Base-by-base conservation (phyloP, 2,888 invertebrate genomes). In the Campopleginae sp. region DNA sequence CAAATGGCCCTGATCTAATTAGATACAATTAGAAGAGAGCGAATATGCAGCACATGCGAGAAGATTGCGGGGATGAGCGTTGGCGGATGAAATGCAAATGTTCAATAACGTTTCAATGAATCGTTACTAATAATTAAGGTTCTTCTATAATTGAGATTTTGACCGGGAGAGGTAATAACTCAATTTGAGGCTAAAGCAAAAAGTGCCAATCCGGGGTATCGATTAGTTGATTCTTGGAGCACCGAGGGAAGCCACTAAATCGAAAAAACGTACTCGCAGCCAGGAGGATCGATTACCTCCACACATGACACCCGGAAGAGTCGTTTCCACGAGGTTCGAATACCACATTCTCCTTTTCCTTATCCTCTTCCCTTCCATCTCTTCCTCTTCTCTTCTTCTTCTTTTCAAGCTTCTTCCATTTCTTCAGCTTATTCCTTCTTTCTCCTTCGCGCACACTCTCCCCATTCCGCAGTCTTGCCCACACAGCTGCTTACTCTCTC, bases 261-360 rank as follows among this genome's bases (percentile, higher is more conserved):
- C 38, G 38, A 54, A 75, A 66, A 75, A 71, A 54, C 33, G 58
- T 63, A 68, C 68, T 42, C 70, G 65, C 58, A 66, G 61, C 66
- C 71, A 44, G 44, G 70, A 78, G 78, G 78, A 79, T 85, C 78
- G 81, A 85, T 85, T 74, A 81, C 74, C 78, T 70, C 68, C 68
- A 70, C 84, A 81, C 81, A 70, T 63, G 84, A 85, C 77, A 85
- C 81, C 70, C 81, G 84, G 81, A 81, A 81, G 81, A 83, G 48
- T 58, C 58, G 74, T 71, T 38, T 76, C 65, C 65, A 23, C 84
- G 71, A 80, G 71, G 51, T 78, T 78, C 81, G 78, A 81, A 81
- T 78, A 78, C 74, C 81, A 72, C 77, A 68, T 66, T 77, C 44
- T 81, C 68, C 48, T 72, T 51, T 78, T 70, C 72, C 54, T 78